Conservation (phyloP, 1,140 invertebrate species). For the Melitaea cinxia region DNA sequence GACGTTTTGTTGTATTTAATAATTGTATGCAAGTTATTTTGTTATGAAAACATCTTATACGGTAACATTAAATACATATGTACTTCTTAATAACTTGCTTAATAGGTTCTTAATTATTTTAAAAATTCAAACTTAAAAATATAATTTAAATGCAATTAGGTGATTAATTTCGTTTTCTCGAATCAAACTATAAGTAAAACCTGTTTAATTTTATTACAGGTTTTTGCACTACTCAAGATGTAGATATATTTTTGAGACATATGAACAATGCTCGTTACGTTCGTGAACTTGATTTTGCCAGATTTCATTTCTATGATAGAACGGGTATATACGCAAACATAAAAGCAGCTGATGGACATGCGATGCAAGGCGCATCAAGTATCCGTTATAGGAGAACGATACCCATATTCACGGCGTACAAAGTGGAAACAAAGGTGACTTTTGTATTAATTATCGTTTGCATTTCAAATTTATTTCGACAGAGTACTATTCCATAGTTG, state of each 20-base stretch:
- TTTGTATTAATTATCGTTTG: constrained; percentile 8
- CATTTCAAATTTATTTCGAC: constrained; percentile 7
- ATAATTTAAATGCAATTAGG: too few species aligned
- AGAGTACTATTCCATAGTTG: too few species aligned
- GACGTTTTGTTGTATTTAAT: too few species aligned
- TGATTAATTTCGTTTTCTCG: too few species aligned
- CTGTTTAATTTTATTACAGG: constrained; percentile 74
- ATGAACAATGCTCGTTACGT: constrained; percentile 95
- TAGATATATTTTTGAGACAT: constrained; percentile 89
- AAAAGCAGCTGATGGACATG: constrained; percentile 83
- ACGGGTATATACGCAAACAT: constrained; percentile 86
- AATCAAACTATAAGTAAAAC: too few species aligned
- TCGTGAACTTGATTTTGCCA: constrained; percentile 91
- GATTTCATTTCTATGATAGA: constrained; percentile 89
- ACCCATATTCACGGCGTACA: constrained; percentile 88
- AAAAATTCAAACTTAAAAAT: too few species aligned
- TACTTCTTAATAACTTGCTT: too few species aligned
- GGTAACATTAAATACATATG: too few species aligned
- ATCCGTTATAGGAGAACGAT: constrained; percentile 90
- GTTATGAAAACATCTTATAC: too few species aligned
- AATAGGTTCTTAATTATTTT: too few species aligned
- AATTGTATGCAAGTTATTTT: too few species aligned
- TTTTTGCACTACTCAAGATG: constrained; percentile 90
- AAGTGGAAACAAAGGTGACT: constrained; percentile 87
- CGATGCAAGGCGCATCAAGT: constrained; percentile 87